These are phyloP conservation scores for Erebia aethiops DNA, from an alignment of 2,888 invertebrate genomes.

Conservation along the genomic window DNA sequence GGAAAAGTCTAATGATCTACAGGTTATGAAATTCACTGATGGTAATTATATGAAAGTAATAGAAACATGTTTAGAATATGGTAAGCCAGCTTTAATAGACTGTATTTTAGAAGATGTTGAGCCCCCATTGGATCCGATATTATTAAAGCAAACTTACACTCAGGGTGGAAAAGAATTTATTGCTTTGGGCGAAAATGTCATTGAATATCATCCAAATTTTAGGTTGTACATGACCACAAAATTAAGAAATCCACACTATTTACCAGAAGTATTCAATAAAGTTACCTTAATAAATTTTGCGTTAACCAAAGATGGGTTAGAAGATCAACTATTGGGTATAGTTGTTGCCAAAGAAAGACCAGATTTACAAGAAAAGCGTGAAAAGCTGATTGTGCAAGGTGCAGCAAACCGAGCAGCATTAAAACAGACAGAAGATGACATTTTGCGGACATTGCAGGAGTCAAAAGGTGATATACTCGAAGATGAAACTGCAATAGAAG, in stretches of 20 bases:
- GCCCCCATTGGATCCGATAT: slow-evolving; percentile 89
- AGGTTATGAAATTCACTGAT: slow-evolving; percentile 89
- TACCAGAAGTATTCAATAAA: slow-evolving; percentile 92
- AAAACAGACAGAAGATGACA: slow-evolving; percentile 94
- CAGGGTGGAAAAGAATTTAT: slow-evolving; percentile 90
- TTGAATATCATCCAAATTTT: slow-evolving; percentile 90
- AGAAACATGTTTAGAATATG: slow-evolving; percentile 89
- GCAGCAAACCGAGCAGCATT: slow-evolving; percentile 91
- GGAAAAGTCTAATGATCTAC: slow-evolving; percentile 88
- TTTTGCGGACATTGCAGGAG: slow-evolving; percentile 91
- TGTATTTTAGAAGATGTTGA: slow-evolving; percentile 90
- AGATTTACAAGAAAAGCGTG: slow-evolving; percentile 91
- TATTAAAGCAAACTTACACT: slow-evolving; percentile 88
- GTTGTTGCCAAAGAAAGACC: slow-evolving; percentile 93
- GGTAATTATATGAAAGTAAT: slow-evolving; percentile 89
- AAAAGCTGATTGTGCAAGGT: slow-evolving; percentile 89
- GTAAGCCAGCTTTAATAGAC: slow-evolving; percentile 90
- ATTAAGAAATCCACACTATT: slow-evolving; percentile 91
- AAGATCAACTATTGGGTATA: slow-evolving; percentile 92
- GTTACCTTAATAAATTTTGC: slow-evolving; percentile 93
- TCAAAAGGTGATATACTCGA: slow-evolving; percentile 94
- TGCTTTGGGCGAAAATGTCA: slow-evolving; percentile 89
- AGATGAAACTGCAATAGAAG: slow-evolving; percentile 94
- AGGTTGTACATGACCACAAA: slow-evolving; percentile 92
- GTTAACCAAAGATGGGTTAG: slow-evolving; percentile 90